Evolutionary conservation across 2,797 vertebrate species (phyloP), one percentile per base, ranked within the genome.

Genomic region (Craterocephalus amniculus): DNA sequence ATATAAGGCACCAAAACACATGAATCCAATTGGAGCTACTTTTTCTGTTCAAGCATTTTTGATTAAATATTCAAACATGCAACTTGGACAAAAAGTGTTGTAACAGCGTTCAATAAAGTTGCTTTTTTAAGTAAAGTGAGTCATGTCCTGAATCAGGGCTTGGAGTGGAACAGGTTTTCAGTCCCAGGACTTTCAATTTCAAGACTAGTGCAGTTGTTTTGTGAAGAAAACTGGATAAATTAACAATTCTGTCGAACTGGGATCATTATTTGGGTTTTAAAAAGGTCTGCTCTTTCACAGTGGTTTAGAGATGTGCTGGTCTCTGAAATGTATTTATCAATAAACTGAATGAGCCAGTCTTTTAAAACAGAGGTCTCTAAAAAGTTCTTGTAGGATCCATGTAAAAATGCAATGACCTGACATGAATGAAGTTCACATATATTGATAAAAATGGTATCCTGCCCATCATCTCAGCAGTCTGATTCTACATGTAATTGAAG

Each of bases 11-110:
- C 24, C 45, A 76, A 65, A 18, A 49, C 6, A 48, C 22, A 67
- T 40, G 24, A n/a, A 49, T 51, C 55, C 58, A 60, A 72, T 52
- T 63, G 68, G 49, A 58, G 6, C 43, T 51, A 2, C 4, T n/a
- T 54, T 56, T 62, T 12, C 4, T 63, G 2, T 56, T 58, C 24
- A 60, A 52, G 22, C 7, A 40, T 24, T 66, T 60, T 24, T 1
- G 3, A 35, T 11, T 13, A 58, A 59, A 48, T 70, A 8, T 22
- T 34, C 9, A 27, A 58, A 48, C n/a, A 48, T 48, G 26, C 51
- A 52, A 43, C 8, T 51, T 27, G 2, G 59, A 24, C 38, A 26
- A n/a, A 63, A 35, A 38, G 22, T 26, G 24, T 43, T 40, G 57
- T 43, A 38, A 52, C 11, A 20, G 5, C 16, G n/a, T 22, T 24